Evolutionary conservation across 2,888 invertebrate genomes (phyloP).

Genomic region (Eledone cirrhosa): DNA sequence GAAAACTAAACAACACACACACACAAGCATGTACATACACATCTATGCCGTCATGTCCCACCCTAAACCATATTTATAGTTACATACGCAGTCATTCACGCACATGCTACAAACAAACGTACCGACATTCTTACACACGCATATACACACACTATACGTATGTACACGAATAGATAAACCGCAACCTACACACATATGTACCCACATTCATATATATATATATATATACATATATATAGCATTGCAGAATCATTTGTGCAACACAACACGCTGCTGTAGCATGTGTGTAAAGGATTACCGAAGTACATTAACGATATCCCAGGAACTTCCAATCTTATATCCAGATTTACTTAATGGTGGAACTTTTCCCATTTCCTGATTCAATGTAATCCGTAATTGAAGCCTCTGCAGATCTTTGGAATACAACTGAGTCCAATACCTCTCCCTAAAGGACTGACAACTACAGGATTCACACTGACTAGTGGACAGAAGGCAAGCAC

Average conservation of each 20-base stretch:
- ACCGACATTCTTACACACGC: not conserved
- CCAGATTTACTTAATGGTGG: not conserved
- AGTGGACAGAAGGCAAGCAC: too few species aligned
- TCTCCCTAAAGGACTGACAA: not conserved
- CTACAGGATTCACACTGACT: not conserved
- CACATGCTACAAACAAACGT: not conserved
- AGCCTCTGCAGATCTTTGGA: not conserved
- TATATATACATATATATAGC: not conserved
- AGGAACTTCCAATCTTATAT: too few species aligned
- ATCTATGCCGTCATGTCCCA: not conserved
- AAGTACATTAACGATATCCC: too few species aligned
- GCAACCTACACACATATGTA: not conserved
- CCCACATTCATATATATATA: not conserved
- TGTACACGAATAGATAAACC: not conserved
- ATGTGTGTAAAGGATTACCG: not conserved
- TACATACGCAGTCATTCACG: not conserved
- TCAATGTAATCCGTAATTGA: not conserved
- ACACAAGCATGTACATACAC: not conserved
- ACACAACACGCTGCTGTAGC: not conserved
- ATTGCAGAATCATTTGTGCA: not conserved
- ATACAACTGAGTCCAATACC: not conserved
- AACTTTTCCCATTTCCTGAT: not conserved
- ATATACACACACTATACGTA: not conserved
- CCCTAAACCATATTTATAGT: not conserved
- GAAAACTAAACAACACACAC: not conserved